Evolutionary conservation across 2,113 vertebrate species (phyloP), one percentile per base, ranked within the genome.

Genomic region (Micronycteris hirsuta): DNA sequence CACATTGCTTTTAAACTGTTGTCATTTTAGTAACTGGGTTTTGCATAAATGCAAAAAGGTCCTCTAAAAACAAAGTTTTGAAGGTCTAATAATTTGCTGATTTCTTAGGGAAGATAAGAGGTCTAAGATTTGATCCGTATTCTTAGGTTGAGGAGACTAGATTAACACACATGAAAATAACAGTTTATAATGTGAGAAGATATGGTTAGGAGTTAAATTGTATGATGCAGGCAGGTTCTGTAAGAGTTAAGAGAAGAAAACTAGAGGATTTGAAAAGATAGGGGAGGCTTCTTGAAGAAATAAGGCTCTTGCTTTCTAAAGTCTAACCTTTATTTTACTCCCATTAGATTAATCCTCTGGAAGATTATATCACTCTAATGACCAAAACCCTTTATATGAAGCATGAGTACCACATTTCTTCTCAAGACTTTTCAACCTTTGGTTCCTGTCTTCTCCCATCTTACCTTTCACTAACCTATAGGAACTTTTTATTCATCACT

Each of bases 401-500:
- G 8, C 10, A 5, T n/a, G 36, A 77, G 63, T 77, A 67, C 49
- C 41, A 68, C 4, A 58, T 49, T 95, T 90, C 49, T 87, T 85
- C 63, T 76, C 28, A 76, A 76, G 15, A 68, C 67, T 86, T 83
- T 86, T 47, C 41, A 80, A 49, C 71, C 43, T 89, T 93, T 86
- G 45, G 52, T 58, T 63, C 12, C n/a, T 68, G 22, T 86, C 54
- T 87, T 87, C 31, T 95, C 17, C 41, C 15, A 68, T 63, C 45
- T 93, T 63, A 78, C 70, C 24, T 88, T 78, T 8, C 11, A 86
- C 61, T 78, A 68, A 86, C 6, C 5, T 96, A 41, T 11, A 70
- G 24, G 54, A 95, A 96, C 67, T 41, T 38, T 91, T 88, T 78
- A 49, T 83, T 93, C 31, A 83, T 33, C 89, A 28, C 41, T 73